These are phyloP conservation scores for Drosophila elegans DNA, from an alignment of 1,140 invertebrate species.

Conservation along the genomic window DNA sequence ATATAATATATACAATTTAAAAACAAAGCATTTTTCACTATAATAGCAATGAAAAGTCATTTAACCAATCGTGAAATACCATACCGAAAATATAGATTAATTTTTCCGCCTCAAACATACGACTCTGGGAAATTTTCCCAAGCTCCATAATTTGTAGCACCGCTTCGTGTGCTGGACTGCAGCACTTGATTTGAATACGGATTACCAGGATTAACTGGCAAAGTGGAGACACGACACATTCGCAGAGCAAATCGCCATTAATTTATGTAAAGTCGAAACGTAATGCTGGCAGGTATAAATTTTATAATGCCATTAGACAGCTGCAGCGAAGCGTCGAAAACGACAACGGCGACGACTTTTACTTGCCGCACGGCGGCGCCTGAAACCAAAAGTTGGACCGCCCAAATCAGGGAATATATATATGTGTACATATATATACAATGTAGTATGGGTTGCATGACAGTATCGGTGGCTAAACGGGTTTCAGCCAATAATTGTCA, in stretches of 20 bases:
- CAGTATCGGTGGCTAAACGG: conserved; percentile 44
- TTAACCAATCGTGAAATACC: too few relatives aligned
- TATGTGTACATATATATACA: neutral
- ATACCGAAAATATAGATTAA: neutral
- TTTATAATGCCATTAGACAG: conserved; percentile 74
- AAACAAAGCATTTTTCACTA: too few relatives aligned
- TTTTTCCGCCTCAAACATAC: neutral
- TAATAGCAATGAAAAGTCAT: too few relatives aligned
- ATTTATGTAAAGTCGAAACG: conserved; percentile 73
- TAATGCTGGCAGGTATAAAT: conserved; percentile 70
- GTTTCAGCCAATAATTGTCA: conserved; percentile 71
- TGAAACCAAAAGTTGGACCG: conserved; percentile 73
- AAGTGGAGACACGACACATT: conserved; percentile 43
- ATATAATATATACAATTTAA: too few relatives aligned
- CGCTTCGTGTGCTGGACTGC: conserved; percentile 2
- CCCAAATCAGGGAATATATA: conserved; percentile 49
- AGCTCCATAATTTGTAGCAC: conserved; percentile 14
- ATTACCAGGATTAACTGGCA: conserved; percentile 47
- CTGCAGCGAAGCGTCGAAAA: conserved; percentile 42
- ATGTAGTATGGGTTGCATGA: conserved; percentile 5
- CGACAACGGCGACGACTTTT: conserved; percentile 61
- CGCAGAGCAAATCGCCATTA: conserved; percentile 55
- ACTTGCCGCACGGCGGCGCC: conserved; percentile 53
- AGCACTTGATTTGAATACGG: conserved; percentile 43
- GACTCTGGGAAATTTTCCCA: conserved; percentile 31